A percentile compares a stretch with the other conserved stretches of the same genome.
Evolutionary conservation across 2,113 vertebrate genomes (phyloP).

Genomic region (Callithrix jacchus): DNA sequence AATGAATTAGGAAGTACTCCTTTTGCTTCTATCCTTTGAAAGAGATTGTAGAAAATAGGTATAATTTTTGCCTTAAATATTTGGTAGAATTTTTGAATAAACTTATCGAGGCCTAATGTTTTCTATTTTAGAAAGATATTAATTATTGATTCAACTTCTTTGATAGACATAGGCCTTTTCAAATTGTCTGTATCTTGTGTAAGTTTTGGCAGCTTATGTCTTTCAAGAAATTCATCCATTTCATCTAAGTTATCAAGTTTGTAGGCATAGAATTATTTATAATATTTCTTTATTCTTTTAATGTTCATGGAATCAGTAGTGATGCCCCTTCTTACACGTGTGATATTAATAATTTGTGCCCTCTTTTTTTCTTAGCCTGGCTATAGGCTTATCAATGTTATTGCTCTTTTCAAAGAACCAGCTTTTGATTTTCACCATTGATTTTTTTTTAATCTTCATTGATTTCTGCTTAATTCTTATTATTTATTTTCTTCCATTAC

Average conservation of each 20-base stretch:
- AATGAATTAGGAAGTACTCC: background rate
- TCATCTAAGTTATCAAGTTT: background rate
- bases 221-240: background rate
- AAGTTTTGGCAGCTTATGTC: background rate
- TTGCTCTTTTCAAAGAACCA: background rate
- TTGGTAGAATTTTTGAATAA: background rate
- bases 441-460: background rate
- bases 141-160: background rate
- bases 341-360: background rate
- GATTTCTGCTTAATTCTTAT: background rate
- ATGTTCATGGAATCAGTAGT: background rate
- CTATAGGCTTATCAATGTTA: background rate
- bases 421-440: background rate
- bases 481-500: background rate
- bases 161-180: background rate
- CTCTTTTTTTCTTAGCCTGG: background rate
- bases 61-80: background rate
- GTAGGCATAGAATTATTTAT: background rate
- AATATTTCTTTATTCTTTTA: background rate
- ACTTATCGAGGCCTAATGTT: background rate
- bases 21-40: background rate
- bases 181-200: background rate
- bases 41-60: background rate
- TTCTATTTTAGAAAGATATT: background rate
- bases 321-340: background rate